Percentiles rank a stretch among this genome's conserved stretches.
phyloP scores from a whole-genome alignment of 2,888 invertebrate genomes.

The Tubulanus polymorphus region DNA sequence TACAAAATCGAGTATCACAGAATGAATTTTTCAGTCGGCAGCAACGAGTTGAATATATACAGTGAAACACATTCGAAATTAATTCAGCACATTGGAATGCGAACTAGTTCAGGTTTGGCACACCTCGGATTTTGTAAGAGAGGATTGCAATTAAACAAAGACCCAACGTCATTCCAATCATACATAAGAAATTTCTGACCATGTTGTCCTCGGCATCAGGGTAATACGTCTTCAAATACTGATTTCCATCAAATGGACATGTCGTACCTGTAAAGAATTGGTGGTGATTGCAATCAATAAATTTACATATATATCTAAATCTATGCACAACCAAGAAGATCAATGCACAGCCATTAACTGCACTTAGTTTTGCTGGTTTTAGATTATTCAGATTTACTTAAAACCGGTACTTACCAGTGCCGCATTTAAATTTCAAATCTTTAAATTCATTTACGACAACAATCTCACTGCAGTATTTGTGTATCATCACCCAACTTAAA shows the following conservation, averaged over 20 bases:
- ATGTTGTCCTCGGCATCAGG: slow-evolving; percentile 31
- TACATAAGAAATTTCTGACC: slow-evolving; percentile 29
- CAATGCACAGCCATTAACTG: too few species aligned
- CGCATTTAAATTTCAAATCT: slow-evolving; percentile 29
- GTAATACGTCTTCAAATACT: slow-evolving; percentile 27
- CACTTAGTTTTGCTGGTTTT: too few species aligned
- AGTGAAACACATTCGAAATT: too few species aligned
- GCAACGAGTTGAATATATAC: too few species aligned
- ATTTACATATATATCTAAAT: too few species aligned
- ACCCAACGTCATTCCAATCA: slow-evolving; percentile 27
- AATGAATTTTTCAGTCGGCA: too few species aligned
- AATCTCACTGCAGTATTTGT: slow-evolving; percentile 40
- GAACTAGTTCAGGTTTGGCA: slow-evolving; percentile 28
- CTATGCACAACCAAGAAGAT: too few species aligned
- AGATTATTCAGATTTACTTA: too few species aligned
- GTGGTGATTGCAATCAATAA: too few species aligned
- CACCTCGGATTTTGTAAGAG: slow-evolving; percentile 29
- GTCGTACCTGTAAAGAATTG: slow-evolving; percentile 26
- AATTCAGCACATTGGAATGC: too few species aligned
- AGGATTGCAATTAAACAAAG: slow-evolving; percentile 26
- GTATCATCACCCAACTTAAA: slow-evolving; percentile 31
- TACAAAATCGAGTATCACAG: too few species aligned
- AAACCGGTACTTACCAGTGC: background rate
- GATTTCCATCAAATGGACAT: slow-evolving; percentile 28
- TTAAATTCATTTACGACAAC: slow-evolving; percentile 40